Percentiles rank a stretch among this genome's conserved stretches.
These are phyloP conservation scores for Pelusios castaneus DNA, from an alignment of 2,113 vertebrate genomes.

Conservation along the genomic window DNA sequence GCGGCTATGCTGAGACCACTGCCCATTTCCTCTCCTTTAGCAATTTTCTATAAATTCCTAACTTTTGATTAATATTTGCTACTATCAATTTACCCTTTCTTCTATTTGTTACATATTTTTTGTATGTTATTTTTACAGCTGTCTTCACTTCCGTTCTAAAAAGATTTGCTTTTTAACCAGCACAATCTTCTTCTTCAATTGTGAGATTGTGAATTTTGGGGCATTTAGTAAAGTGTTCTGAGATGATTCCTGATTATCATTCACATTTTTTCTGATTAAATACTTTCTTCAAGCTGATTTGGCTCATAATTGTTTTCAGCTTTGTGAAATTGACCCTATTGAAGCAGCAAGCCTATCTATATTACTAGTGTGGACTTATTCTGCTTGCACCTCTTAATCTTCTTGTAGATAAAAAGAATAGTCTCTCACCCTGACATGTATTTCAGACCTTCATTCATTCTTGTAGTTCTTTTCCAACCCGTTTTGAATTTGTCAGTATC, in stretches of 20 bases:
- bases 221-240: not conserved
- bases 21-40: no score
- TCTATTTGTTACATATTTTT: not conserved
- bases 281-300: not conserved
- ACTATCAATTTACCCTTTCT: not conserved
- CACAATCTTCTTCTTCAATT: not conserved
- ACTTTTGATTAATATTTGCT: not conserved
- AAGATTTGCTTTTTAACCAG: not conserved
- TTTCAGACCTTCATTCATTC: not conserved
- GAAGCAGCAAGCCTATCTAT: no score
- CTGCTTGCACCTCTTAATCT: not conserved
- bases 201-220: not conserved
- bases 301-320: not conserved
- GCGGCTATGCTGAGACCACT: not conserved
- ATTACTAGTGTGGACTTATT: no score
- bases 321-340: no score
- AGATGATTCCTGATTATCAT: not conserved
- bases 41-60: not conserved
- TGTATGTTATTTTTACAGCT: not conserved
- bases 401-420: not conserved
- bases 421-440: not conserved
- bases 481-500: not conserved
- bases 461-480: not conserved
- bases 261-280: not conserved
- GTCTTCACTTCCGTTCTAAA: not conserved